These are phyloP conservation scores for Pseudomyrmex pallidus DNA, from an alignment of 1,140 invertebrate species.

Conservation along the genomic window DNA sequence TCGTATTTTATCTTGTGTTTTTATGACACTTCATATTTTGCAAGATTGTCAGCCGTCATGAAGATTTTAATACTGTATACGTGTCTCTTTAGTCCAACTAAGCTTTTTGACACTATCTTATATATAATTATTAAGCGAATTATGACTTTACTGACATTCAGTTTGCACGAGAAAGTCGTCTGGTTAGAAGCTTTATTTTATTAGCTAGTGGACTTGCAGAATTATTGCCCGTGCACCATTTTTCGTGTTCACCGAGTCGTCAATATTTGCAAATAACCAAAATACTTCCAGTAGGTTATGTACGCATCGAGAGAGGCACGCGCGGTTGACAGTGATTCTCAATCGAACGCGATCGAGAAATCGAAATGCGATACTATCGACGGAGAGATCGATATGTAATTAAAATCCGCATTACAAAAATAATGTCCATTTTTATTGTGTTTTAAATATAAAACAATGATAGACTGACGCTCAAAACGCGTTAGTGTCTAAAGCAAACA, in stretches of 20 bases:
- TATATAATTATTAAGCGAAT: too few species aligned
- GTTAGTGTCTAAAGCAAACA: too few species aligned
- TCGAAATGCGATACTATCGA: not conserved
- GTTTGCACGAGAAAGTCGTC: too few species aligned
- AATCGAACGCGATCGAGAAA: not conserved
- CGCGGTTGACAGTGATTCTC: not conserved
- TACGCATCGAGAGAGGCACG: not conserved
- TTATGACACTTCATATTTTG: slow-evolving; percentile 16
- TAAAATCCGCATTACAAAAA: not conserved
- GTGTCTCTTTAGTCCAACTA: too few species aligned
- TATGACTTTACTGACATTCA: too few species aligned
- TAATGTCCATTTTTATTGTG: too few species aligned
- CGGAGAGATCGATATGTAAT: not conserved
- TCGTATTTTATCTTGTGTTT: not conserved
- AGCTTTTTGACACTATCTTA: too few species aligned
- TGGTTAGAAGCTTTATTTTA: too few species aligned
- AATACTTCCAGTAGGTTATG: slow-evolving; percentile 35
- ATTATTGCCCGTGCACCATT: too few species aligned
- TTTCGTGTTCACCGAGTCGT: too few species aligned
- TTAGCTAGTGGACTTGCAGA: too few species aligned
- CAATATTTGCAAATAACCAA: not conserved
- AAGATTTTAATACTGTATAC: not conserved
- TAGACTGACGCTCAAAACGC: too few species aligned
- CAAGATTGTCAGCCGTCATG: not conserved
- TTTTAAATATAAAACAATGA: not conserved